A percentile compares a stretch with the other conserved stretches of the same genome.
phyloP scores from a whole-genome alignment of 2,888 invertebrate species.

The Chrysolina oricalcia region DNA sequence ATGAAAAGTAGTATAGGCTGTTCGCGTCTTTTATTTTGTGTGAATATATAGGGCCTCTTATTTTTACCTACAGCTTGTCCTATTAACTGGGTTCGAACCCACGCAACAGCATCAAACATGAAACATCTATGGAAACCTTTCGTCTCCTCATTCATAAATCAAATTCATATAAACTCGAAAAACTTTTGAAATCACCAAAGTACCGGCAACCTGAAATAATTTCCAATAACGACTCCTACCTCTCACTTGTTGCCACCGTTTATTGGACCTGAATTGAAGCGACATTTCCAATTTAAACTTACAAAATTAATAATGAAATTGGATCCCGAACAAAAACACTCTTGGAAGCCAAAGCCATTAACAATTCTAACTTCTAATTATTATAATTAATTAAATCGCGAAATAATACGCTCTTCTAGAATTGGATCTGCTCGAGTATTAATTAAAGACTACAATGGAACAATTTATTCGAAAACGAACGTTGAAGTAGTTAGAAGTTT shows the following conservation, averaged over 20 bases:
- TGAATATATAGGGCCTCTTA: too few species aligned
- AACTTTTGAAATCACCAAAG: background rate
- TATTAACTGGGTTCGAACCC: too few species aligned
- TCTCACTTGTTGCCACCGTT: constrained; percentile 26
- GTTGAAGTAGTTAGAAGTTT: constrained; percentile 65
- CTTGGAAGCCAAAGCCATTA: constrained; percentile 43
- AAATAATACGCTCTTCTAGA: constrained; percentile 62
- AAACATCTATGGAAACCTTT: too few species aligned
- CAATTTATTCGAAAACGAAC: constrained; percentile 59
- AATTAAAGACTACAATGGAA: constrained; percentile 65
- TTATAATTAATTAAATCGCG: constrained; percentile 62
- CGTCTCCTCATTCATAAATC: too few species aligned
- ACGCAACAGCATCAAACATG: too few species aligned
- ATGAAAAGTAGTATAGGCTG: too few species aligned
- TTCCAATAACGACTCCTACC: background rate
- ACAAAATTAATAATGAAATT: constrained; percentile 44
- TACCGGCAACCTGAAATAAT: background rate
- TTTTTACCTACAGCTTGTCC: too few species aligned
- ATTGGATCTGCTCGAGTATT: constrained; percentile 59
- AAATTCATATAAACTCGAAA: background rate
- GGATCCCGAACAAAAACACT: constrained; percentile 41
- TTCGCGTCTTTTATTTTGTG: too few species aligned
- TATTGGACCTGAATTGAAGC: constrained; percentile 24
- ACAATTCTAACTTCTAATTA: constrained; percentile 50
- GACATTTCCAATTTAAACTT: constrained; percentile 49